Evolutionary conservation across 1,140 invertebrate species (phyloP).

Genomic region (Euura lappo): DNA sequence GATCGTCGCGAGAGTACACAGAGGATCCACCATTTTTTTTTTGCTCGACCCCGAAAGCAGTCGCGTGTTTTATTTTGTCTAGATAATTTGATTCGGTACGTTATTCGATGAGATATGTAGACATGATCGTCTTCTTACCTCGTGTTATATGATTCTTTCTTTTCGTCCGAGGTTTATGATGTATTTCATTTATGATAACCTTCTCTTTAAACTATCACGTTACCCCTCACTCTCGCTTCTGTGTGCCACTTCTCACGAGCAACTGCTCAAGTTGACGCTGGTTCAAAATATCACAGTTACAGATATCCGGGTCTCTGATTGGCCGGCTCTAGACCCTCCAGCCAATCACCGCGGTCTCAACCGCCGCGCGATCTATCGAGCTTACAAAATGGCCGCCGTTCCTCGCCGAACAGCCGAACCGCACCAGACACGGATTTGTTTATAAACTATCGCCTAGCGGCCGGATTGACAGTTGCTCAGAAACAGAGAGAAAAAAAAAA

Average conservation of each 20-base stretch:
- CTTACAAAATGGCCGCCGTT: not conserved
- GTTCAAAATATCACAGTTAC: conserved; percentile 44
- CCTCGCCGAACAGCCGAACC: no score
- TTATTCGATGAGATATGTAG: not conserved
- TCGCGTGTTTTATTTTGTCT: no score
- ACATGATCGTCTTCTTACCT: conserved; percentile 20
- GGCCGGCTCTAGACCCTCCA: not conserved
- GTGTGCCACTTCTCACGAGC: conserved; percentile 20
- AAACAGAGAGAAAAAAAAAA: no score
- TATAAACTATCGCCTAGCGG: no score
- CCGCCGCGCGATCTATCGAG: not conserved
- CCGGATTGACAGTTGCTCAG: no score
- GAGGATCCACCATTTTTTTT: conserved; percentile 9
- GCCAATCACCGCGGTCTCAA: conserved; percentile 19
- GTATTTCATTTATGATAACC: conserved; percentile 30
- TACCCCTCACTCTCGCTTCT: conserved; percentile 8
- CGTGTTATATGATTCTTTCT: conserved; percentile 7
- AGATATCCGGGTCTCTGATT: conserved; percentile 25
- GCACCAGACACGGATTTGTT: no score
- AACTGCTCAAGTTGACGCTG: conserved; percentile 38
- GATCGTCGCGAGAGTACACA: no score
- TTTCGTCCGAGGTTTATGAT: conserved; percentile 11
- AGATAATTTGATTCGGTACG: not conserved
- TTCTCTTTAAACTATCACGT: conserved; percentile 22
- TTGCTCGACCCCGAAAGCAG: conserved; percentile 13